phyloP scores from a whole-genome alignment of 2,888 invertebrate species.

The Calameuta filiformis region DNA sequence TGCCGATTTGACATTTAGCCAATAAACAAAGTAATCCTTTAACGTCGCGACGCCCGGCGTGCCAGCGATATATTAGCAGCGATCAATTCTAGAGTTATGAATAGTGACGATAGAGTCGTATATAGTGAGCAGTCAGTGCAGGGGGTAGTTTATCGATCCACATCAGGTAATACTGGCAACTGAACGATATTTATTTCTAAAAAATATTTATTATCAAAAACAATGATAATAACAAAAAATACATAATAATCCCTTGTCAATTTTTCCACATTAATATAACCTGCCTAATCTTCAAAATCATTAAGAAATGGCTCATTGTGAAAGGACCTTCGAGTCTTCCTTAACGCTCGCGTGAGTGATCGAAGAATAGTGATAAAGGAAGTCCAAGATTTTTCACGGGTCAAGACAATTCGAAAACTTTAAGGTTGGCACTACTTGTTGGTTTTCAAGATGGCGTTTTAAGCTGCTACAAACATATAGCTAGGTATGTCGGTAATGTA shows the following conservation, averaged over 20 bases:
- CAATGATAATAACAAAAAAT: no score
- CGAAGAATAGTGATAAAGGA: neutral
- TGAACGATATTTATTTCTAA: neutral
- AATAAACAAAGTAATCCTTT: conserved; percentile 3
- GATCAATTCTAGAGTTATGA: neutral
- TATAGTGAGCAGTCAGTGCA: neutral
- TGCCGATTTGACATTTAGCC: neutral
- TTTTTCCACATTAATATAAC: no score
- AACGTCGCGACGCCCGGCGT: neutral
- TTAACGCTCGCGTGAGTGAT: neutral
- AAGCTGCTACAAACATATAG: neutral
- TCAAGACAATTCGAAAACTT: neutral
- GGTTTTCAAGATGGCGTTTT: neutral
- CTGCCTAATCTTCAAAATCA: no score
- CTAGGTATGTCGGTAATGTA: neutral
- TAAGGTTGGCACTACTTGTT: neutral
- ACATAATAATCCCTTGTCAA: neutral
- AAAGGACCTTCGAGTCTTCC: neutral
- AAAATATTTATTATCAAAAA: neutral
- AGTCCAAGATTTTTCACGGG: neutral
- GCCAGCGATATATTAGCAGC: neutral
- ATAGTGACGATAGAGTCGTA: neutral
- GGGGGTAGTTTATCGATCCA: neutral
- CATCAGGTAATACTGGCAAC: neutral
- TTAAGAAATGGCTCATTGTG: neutral